Conservation (phyloP, 1,140 invertebrate genomes). For the Pseudomyrmex flavicornis region DNA sequence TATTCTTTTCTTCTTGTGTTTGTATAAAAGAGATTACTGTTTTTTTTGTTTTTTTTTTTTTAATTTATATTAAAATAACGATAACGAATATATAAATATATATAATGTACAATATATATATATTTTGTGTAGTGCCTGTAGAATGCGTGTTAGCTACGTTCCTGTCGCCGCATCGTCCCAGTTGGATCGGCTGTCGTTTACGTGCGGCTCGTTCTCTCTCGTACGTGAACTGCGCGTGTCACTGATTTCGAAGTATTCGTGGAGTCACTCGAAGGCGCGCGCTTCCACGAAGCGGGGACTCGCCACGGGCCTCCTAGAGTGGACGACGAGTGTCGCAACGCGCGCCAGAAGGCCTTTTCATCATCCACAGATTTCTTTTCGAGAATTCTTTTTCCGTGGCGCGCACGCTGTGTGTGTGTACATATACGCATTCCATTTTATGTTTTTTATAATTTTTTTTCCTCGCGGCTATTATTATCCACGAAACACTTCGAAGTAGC, state of each 20-base stretch:
- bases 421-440: constrained; percentile 6
- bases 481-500: not conserved
- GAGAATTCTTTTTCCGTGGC: constrained; percentile 9
- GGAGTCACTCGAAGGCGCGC: constrained; percentile 80
- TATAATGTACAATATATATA: no score
- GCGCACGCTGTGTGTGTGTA: no score
- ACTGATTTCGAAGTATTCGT: constrained; percentile 79
- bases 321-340: constrained; percentile 75
- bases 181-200: constrained; percentile 11
- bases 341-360: constrained; percentile 77
- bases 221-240: constrained; percentile 68
- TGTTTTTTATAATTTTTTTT: not conserved
- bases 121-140: no score
- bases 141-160: constrained; percentile 46
- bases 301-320: constrained; percentile 17
- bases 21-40: no score
- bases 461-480: constrained; percentile 5
- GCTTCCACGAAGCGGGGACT: constrained; percentile 77
- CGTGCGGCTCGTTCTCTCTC: constrained; percentile 71
- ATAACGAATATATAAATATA: no score
- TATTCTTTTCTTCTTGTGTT: no score
- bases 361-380: constrained; percentile 33
- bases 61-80: no score
- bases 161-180: constrained; percentile 21
- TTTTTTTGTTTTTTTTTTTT: no score